phyloP scores from a whole-genome alignment of 2,888 invertebrate species.

The Diaphora mendica region DNA sequence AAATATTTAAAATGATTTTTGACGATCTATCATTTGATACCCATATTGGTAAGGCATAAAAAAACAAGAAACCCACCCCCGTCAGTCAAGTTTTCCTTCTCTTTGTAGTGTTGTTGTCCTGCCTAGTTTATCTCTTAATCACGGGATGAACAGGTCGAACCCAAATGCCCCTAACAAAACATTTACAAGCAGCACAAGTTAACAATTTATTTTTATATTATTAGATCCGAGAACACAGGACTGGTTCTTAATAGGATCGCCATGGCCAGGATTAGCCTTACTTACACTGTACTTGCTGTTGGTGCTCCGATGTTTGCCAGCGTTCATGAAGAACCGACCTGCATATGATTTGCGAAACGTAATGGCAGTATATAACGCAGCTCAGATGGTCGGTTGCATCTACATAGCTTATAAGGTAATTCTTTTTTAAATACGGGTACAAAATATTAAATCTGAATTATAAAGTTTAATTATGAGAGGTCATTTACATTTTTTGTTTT shows the following conservation, averaged over 20 bases:
- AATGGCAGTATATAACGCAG: conserved; percentile 89
- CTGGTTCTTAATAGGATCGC: conserved; percentile 90
- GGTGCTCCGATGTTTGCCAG: conserved; percentile 89
- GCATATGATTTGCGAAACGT: conserved; percentile 88
- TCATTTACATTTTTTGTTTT: too few relatives aligned
- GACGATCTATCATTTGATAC: too few relatives aligned
- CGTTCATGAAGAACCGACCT: conserved; percentile 88
- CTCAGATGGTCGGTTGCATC: conserved; percentile 88
- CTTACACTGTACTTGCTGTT: conserved; percentile 88
- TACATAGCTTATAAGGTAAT: conserved; percentile 87
- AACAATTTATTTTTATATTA: conserved; percentile 15
- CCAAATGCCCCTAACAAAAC: too few relatives aligned
- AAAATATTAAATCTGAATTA: not conserved
- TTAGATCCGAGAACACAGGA: conserved; percentile 88
- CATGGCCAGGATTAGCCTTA: conserved; percentile 88
- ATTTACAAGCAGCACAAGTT: not conserved
- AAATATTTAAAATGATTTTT: too few relatives aligned
- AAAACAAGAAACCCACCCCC: too few relatives aligned
- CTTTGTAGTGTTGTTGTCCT: too few relatives aligned
- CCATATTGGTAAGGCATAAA: too few relatives aligned
- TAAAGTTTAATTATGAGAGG: too few relatives aligned
- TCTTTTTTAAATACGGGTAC: conserved; percentile 1
- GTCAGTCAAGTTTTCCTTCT: too few relatives aligned
- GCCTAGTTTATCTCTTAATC: too few relatives aligned
- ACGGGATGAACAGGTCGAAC: too few relatives aligned